These are phyloP conservation scores for Choloepus didactylus DNA, from an alignment of 2,797 vertebrate species.

Conservation along the genomic window DNA sequence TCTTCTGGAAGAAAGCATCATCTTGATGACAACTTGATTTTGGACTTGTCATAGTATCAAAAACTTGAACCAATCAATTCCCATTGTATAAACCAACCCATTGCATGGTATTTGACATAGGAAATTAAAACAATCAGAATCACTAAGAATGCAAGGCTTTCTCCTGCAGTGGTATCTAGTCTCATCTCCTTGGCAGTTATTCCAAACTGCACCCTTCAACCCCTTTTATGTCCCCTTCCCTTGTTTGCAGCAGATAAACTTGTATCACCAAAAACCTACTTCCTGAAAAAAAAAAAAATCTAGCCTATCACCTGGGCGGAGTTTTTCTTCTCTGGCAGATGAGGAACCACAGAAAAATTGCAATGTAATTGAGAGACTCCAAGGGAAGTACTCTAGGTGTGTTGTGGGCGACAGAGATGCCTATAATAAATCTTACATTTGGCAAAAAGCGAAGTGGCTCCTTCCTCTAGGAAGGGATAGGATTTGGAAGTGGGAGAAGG, in stretches of 20 bases:
- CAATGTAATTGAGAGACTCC: not conserved
- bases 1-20: too few relatives aligned
- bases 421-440: not conserved
- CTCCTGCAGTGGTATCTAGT: not conserved
- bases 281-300: not conserved
- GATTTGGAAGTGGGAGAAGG: not conserved
- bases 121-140: not conserved
- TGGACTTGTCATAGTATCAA: too few relatives aligned
- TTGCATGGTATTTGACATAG: too few relatives aligned
- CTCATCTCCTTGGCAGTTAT: not conserved
- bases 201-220: not conserved
- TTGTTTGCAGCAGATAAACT: not conserved
- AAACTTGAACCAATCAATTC: too few relatives aligned
- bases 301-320: not conserved
- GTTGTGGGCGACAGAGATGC: not conserved
- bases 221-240: not conserved
- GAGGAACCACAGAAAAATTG: not conserved
- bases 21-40: too few relatives aligned
- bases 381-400: rapidly evolving
- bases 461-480: not conserved
- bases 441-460: not conserved
- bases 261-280: not conserved
- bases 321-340: not conserved
- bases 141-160: not conserved
- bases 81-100: too few relatives aligned